Evolutionary conservation across 2,888 invertebrate genomes (phyloP).

Genomic region (Cyaniris semiargus): DNA sequence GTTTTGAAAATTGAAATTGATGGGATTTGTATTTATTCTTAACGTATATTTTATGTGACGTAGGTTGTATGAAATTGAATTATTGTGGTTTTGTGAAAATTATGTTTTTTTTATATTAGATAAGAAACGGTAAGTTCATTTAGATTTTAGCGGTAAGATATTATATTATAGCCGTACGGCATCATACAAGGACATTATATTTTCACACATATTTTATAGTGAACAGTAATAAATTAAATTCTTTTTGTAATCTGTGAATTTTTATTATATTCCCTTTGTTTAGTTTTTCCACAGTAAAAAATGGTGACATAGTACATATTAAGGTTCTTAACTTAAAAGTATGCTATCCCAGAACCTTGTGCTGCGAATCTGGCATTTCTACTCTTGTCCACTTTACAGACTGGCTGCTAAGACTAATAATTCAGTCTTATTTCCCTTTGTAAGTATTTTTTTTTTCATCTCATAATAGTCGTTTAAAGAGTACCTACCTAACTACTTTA

Average conservation of each 20-base stretch:
- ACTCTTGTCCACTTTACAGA: too few relatives aligned
- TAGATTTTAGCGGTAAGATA: not conserved
- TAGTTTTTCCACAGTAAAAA: not conserved
- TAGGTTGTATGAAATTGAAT: conserved; percentile 12
- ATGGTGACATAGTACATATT: not conserved
- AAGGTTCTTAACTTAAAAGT: not conserved
- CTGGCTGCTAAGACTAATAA: too few relatives aligned
- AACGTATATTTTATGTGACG: conserved; percentile 11
- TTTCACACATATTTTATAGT: conserved; percentile 45
- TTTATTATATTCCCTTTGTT: conserved; percentile 33
- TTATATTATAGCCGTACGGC: not conserved
- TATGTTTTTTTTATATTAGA: not conserved
- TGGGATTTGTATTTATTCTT: conserved; percentile 23
- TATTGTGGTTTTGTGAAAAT: conserved; percentile 1
- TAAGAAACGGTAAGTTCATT: not conserved
- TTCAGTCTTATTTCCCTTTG: too few relatives aligned
- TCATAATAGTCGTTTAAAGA: too few relatives aligned
- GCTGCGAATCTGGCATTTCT: too few relatives aligned
- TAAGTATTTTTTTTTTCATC: too few relatives aligned
- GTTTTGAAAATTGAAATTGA: conserved; percentile 22
- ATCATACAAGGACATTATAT: conserved; percentile 49
- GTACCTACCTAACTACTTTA: not conserved
- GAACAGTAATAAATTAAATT: conserved; percentile 49
- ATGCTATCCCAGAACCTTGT: not conserved
- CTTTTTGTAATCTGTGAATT: conserved; percentile 37